These are phyloP conservation scores for Nyctalus aviator DNA, from an alignment of 2,797 vertebrate genomes.

Conservation along the genomic window DNA sequence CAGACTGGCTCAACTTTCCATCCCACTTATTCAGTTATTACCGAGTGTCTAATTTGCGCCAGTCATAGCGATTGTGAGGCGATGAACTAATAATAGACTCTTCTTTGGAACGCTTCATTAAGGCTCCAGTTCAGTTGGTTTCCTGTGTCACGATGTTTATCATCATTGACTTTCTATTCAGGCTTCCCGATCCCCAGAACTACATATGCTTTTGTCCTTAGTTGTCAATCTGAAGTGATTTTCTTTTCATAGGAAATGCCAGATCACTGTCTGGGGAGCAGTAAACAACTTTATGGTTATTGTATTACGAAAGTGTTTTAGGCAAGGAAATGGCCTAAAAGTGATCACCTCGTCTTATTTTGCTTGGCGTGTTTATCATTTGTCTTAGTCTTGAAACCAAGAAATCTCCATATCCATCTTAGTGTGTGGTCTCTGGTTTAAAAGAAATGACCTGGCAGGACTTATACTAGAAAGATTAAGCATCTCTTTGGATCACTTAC, in stretches of 20 bases:
- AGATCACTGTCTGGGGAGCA: background rate
- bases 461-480: constrained; percentile 21
- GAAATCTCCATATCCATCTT: constrained; percentile 1
- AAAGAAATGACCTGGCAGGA: constrained; percentile 36
- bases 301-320: background rate
- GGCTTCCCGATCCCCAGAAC: background rate
- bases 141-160: background rate
- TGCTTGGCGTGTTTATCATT: constrained; percentile 27
- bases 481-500: background rate
- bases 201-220: background rate
- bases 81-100: background rate
- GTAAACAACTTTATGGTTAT: background rate
- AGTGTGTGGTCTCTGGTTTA: constrained; percentile 66
- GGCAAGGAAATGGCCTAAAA: background rate
- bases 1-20: background rate
- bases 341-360: constrained; percentile 38
- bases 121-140: background rate
- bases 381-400: constrained; percentile 46
- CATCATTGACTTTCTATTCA: constrained; percentile 8
- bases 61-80: background rate
- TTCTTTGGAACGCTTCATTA: constrained; percentile 12
- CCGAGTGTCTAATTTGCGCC: background rate
- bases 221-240: constrained; percentile 21
- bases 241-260: constrained; percentile 43
- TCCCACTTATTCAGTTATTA: background rate